Base-by-base conservation (phyloP, 2,797 vertebrate genomes). In the Lophius americanus region DNA sequence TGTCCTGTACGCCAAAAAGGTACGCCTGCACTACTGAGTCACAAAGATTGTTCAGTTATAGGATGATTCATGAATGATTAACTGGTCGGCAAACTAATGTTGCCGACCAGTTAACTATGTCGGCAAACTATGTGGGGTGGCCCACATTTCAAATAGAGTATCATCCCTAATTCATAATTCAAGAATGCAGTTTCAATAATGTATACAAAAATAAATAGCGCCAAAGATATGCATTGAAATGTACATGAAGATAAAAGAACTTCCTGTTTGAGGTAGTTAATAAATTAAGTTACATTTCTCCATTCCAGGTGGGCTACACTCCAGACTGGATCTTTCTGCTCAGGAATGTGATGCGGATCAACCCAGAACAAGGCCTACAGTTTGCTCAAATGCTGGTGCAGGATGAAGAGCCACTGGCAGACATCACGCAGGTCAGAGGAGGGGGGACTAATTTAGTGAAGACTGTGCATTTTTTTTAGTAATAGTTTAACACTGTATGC, bases 321-420 rank as follows among this genome's bases (percentile, higher is more conserved):
- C 98, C 98, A 71, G 98, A 99, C 77, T 99, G 98, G 98, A 98
- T 99, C 81, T 99, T 99, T 85, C 92, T 99, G 79, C 93, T 99
- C 84, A 95, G 98, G 91, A 99, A 99, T 71, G 97, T 99, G 59
- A 99, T 99, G 97, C 93, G 97, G 39, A 97, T 99, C 75, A 99
- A 96, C 84, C 96, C 98, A 60, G 98, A 99, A 76, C 98, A 99
- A 88, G 98, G 98, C 72, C 93, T 98, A 75, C 98, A 99, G 90
- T 99, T 99, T 89, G 95, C 98, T 75, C 98, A 99, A 92, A 99
- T 99, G 97, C 89, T 99, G 59, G 98, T 99, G 78, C 98, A 99
- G 86, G 98, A 99, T 82, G 98, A 99, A 86, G 98, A 99, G 79
- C 98, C 98, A 23, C 92, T 99, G 89, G 97, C 98, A 77, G 98